Evolutionary conservation across 1,140 invertebrate species (phyloP), one percentile per base, ranked within the genome.

Genomic region (Cardiocondyla obscurior): DNA sequence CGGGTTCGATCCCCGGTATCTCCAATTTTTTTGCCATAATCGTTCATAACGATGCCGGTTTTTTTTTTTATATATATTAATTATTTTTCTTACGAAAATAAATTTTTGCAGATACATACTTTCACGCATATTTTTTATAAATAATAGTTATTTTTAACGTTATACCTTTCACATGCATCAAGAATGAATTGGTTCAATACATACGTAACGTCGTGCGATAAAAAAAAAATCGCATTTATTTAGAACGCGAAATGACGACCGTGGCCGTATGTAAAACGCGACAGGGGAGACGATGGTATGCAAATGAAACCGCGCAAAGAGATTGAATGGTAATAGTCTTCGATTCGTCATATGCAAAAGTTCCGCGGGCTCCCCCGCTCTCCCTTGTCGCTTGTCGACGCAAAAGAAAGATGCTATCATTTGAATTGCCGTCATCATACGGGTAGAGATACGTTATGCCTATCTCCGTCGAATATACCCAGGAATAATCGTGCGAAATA

Each of bases 1-100:
- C 94, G 95, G 95, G 95, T 96, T 96, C 95, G 94, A 96, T 95
- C 95, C 95, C 95, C 95, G 94, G 95, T 95, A 95, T 94, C 95
- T 96, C 95, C 95, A 95, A 83, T 91, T 92, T 93, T 92, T 93
- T 93, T 81, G 58, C 10, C 57, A 0, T 6, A 39, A 1, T 39
- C 25, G 0, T 3, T 53, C 30, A 19, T 57, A 28, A n/a, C n/a
- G n/a, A n/a, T n/a, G n/a, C n/a, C n/a, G n/a, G n/a, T n/a, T n/a
- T n/a, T n/a, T n/a, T n/a, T n/a, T n/a, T n/a, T n/a, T n/a, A n/a
- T n/a, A n/a, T n/a, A n/a, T n/a, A n/a, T n/a, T n/a, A n/a, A n/a
- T 76, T 74, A 14, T 30, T 69, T 46, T 51, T 76, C 8, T 2
- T 22, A 39, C n/a, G 2, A 49, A 12, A 42, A 81, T 7, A 44